Conservation (phyloP, 2,113 vertebrate genomes). For the Zosterops lateralis region DNA sequence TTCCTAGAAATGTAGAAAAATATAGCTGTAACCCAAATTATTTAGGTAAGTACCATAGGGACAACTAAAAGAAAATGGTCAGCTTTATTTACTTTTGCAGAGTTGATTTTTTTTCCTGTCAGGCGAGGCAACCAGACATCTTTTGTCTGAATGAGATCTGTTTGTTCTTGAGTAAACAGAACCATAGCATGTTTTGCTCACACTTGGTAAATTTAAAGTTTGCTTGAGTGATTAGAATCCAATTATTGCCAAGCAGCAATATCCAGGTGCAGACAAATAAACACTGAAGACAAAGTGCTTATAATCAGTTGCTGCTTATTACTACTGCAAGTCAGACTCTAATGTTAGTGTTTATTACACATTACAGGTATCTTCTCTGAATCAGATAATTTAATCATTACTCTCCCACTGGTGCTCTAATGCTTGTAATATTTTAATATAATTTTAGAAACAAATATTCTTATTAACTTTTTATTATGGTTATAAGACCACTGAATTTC, state of each 20-base stretch:
- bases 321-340: conserved; percentile 4
- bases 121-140: neutral
- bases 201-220: conserved; percentile 52
- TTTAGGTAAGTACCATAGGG: neutral
- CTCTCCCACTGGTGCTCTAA: neutral
- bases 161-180: conserved; percentile 50
- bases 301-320: conserved; percentile 49
- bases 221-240: conserved; percentile 57
- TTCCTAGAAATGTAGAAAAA: neutral
- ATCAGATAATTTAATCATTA: conserved; percentile 50
- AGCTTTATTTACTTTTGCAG: neutral
- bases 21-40: neutral
- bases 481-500: neutral
- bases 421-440: neutral
- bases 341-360: conserved; percentile 31
- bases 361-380: conserved; percentile 9
- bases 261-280: conserved; percentile 61
- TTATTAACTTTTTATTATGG: neutral
- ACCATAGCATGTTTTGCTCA: conserved; percentile 24
- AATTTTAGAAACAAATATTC: conserved; percentile 15
- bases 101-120: neutral
- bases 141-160: neutral
- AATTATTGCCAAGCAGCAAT: conserved; percentile 59
- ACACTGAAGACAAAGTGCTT: conserved; percentile 30
- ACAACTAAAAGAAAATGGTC: neutral